Evolutionary conservation across 2,888 invertebrate genomes (phyloP).

Genomic region (Amblyjoppa proteus): DNA sequence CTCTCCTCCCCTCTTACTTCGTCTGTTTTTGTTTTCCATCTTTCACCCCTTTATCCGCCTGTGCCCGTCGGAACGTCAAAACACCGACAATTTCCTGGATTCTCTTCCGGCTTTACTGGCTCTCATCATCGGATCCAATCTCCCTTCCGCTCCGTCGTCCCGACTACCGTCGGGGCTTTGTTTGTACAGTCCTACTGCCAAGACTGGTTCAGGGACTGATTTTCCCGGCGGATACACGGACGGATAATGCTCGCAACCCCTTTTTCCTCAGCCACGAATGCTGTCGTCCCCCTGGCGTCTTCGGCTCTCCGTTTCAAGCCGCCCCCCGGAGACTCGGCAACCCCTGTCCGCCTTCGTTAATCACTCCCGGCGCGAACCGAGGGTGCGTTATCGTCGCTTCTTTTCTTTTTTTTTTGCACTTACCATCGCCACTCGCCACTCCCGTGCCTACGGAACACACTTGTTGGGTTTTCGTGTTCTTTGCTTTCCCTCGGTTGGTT

Average conservation of each 20-base stretch:
- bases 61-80: conserved; percentile 44
- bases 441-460: conserved; percentile 55
- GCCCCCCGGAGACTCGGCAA: neutral
- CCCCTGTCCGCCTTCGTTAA: conserved; percentile 62
- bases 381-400: conserved; percentile 58
- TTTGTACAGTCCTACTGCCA: conserved; percentile 45
- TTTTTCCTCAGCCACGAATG: conserved; percentile 42
- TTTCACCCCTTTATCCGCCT: conserved; percentile 46
- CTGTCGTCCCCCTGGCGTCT: conserved; percentile 38
- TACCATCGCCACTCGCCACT: conserved; percentile 73
- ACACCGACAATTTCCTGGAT: conserved; percentile 45
- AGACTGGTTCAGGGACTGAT: conserved; percentile 48
- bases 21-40: conserved; percentile 65
- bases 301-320: neutral
- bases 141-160: neutral
- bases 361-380: conserved; percentile 52
- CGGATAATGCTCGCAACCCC: conserved; percentile 53
- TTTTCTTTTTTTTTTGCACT: conserved; percentile 46
- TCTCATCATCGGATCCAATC: conserved; percentile 4
- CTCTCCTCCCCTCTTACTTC: conserved; percentile 48
- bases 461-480: conserved; percentile 43
- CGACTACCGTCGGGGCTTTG: conserved; percentile 46
- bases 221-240: conserved; percentile 49
- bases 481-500: conserved; percentile 2
- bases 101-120: conserved; percentile 31